Conservation (phyloP, 1,140 invertebrate genomes). For the Papilio helenus region DNA sequence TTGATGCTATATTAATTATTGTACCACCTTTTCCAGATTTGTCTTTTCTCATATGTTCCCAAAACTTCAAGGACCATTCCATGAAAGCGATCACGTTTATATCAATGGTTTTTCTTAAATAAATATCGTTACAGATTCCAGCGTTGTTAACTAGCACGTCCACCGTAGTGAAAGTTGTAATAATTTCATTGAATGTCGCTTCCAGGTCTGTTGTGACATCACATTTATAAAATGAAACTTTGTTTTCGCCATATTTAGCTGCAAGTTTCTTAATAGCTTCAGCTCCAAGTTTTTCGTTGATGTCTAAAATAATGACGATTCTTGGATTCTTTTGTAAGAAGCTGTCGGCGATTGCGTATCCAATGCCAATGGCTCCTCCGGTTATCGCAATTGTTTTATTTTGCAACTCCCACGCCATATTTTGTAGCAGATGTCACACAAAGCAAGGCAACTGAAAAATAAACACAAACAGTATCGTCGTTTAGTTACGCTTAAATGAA, state of each 20-base stretch:
- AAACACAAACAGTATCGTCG: not conserved
- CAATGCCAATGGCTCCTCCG: slow-evolving; percentile 61
- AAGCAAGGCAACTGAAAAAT: not conserved
- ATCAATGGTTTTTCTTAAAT: slow-evolving; percentile 69
- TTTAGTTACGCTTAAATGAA: not conserved
- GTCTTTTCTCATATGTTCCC: slow-evolving; percentile 83
- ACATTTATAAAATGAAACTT: slow-evolving; percentile 74
- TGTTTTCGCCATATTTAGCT: slow-evolving; percentile 74
- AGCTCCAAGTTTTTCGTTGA: slow-evolving; percentile 57
- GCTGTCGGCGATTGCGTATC: slow-evolving; percentile 56
- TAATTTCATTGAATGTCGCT: slow-evolving; percentile 67
- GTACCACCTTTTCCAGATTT: slow-evolving; percentile 85
- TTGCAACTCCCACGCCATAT: slow-evolving; percentile 54
- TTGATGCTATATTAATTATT: slow-evolving; percentile 86
- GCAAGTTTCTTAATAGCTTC: slow-evolving; percentile 67
- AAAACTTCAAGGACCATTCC: slow-evolving; percentile 66
- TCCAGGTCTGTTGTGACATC: slow-evolving; percentile 79
- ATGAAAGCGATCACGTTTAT: slow-evolving; percentile 66
- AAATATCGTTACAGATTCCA: slow-evolving; percentile 82
- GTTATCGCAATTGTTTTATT: slow-evolving; percentile 63
- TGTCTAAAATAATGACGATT: slow-evolving; percentile 70
- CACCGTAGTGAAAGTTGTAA: slow-evolving; percentile 74
- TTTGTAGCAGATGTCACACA: not conserved
- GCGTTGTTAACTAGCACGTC: slow-evolving; percentile 87
- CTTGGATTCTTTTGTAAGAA: slow-evolving; percentile 60